These are phyloP conservation scores for Mycogona germanica DNA, from an alignment of 2,888 invertebrate genomes.

Conservation along the genomic window DNA sequence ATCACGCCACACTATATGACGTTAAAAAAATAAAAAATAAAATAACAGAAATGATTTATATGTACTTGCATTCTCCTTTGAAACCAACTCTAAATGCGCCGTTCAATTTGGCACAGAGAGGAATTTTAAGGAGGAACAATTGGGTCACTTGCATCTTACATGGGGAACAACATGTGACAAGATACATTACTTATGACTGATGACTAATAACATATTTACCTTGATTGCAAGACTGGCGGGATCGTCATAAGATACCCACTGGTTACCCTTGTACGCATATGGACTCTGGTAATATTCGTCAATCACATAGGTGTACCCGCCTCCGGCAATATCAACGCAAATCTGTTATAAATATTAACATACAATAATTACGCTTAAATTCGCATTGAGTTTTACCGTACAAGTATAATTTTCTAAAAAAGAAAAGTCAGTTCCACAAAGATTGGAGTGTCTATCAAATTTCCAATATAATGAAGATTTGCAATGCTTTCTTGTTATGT, in stretches of 20 bases:
- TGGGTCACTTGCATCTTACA: neutral
- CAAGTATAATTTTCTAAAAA: neutral
- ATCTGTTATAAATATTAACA: neutral
- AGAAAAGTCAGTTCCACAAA: neutral
- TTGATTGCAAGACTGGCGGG: constrained; percentile 21
- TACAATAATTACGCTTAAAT: neutral
- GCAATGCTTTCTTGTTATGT: too few species aligned
- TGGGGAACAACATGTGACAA: too few species aligned
- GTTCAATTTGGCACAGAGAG: neutral
- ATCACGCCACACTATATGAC: neutral
- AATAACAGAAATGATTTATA: neutral
- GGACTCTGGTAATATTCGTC: constrained; percentile 16
- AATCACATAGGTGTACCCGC: constrained; percentile 8
- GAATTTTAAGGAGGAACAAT: too few species aligned
- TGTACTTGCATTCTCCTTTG: too few species aligned
- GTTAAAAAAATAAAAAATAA: neutral
- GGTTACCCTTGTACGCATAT: constrained; percentile 22
- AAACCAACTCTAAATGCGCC: neutral
- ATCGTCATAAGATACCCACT: constrained; percentile 24
- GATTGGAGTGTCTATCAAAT: neutral
- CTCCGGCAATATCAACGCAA: constrained; percentile 9
- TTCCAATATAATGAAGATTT: neutral
- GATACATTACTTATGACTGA: too few species aligned
- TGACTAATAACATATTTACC: constrained; percentile 16
- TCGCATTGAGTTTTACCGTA: too few species aligned